Evolutionary conservation across 2,113 vertebrate species (phyloP).

Genomic region (Euleptes europaea): DNA sequence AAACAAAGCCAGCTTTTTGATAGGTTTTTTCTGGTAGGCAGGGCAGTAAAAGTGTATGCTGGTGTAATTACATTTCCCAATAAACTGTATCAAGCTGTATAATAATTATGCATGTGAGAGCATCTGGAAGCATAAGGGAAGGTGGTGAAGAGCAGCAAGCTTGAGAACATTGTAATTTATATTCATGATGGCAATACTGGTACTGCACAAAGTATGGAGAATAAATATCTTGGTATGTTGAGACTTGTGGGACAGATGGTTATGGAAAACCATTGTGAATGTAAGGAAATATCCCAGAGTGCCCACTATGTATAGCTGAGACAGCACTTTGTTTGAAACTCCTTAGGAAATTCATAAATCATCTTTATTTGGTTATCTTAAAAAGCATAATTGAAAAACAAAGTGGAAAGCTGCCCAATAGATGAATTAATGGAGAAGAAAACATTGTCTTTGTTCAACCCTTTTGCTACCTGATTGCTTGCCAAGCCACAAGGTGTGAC

Average conservation of each 20-base stretch:
- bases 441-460: too few relatives aligned
- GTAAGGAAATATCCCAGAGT: neutral
- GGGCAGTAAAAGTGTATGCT: neutral
- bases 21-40: neutral
- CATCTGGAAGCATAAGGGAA: conserved; percentile 15
- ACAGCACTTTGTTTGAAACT: conserved; percentile 5
- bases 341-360: neutral
- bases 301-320: neutral
- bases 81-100: neutral
- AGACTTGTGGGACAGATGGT: conserved; percentile 16
- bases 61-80: neutral
- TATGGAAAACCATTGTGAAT: neutral
- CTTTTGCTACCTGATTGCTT: too few relatives aligned
- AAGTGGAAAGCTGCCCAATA: neutral
- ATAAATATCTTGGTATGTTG: conserved; percentile 11
- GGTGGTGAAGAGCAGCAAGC: neutral
- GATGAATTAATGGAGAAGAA: too few relatives aligned
- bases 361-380: neutral
- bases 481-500: neutral
- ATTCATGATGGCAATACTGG: neutral
- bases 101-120: neutral
- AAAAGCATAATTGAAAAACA: neutral
- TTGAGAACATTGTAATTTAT: conserved; percentile 20
- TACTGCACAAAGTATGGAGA: conserved; percentile 16
- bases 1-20: neutral